These are phyloP conservation scores for Macrocentrus cingulum DNA, from an alignment of 1,140 invertebrate genomes.

Conservation along the genomic window DNA sequence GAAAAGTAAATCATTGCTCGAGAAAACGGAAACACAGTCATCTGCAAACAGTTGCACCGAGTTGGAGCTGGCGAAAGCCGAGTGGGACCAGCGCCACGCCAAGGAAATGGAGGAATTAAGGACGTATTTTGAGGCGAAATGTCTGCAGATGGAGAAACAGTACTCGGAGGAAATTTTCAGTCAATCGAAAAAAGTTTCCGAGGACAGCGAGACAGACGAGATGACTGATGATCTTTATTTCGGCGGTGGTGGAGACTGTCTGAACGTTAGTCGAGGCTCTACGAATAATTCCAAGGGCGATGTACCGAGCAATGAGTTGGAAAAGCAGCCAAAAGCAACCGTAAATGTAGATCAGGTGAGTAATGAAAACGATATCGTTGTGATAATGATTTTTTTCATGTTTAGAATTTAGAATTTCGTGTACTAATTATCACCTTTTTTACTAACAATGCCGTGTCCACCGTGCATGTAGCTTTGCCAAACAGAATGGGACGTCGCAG, in stretches of 20 bases:
- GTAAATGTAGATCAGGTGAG: conserved; percentile 47
- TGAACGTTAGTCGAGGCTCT: conserved; percentile 30
- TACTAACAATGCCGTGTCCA: conserved; percentile 33
- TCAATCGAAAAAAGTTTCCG: conserved; percentile 65
- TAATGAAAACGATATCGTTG: too few species aligned
- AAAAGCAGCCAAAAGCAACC: conserved; percentile 1
- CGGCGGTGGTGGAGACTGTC: conserved; percentile 41
- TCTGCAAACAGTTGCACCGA: too few species aligned
- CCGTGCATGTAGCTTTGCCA: conserved; percentile 54
- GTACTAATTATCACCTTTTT: conserved; percentile 23
- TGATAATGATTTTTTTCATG: too few species aligned
- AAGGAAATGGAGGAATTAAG: conserved; percentile 76
- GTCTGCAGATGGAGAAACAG: conserved; percentile 74
- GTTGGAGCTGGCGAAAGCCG: too few species aligned
- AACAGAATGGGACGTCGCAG: conserved; percentile 48
- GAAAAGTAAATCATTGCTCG: conserved; percentile 56
- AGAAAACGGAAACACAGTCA: too few species aligned
- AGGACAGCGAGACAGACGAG: conserved; percentile 52
- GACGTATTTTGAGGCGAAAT: conserved; percentile 77
- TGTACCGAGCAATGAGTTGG: background rate
- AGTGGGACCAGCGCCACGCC: conserved; percentile 66
- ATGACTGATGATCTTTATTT: conserved; percentile 49
- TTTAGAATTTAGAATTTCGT: background rate
- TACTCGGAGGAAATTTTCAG: conserved; percentile 73
- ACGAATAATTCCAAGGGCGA: conserved; percentile 30